Evolutionary conservation across 2,797 vertebrate species (phyloP).

Genomic region (Onychomys arenicola): DNA sequence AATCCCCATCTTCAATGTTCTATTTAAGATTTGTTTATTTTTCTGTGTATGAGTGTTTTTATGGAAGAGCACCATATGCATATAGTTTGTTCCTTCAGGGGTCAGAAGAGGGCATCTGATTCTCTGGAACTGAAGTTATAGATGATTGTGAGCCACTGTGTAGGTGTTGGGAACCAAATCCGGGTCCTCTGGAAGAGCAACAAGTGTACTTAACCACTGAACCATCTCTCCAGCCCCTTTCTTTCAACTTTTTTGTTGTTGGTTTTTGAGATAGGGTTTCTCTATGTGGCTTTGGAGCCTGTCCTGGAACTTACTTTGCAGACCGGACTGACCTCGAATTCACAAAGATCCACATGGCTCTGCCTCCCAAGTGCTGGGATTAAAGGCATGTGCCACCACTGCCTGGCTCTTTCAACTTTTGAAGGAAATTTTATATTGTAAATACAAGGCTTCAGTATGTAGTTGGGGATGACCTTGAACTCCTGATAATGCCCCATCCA

Average conservation of each 20-base stretch:
- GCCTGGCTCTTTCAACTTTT: too few species aligned
- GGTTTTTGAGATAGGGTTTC: too few species aligned
- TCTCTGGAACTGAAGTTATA: neutral
- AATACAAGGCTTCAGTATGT: neutral
- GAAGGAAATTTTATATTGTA: neutral
- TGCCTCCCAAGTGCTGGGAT: too few species aligned
- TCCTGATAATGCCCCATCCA: neutral
- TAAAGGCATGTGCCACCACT: too few species aligned
- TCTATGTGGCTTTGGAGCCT: too few species aligned
- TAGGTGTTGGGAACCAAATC: neutral
- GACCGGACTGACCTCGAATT: too few species aligned
- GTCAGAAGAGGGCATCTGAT: neutral
- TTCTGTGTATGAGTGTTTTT: neutral
- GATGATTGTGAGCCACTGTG: neutral
- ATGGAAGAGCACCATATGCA: neutral
- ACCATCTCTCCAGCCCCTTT: neutral
- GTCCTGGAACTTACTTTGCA: too few species aligned
- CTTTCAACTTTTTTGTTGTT: neutral
- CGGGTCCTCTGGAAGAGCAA: neutral
- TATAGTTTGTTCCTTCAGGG: neutral
- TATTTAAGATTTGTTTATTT: neutral
- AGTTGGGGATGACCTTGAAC: neutral
- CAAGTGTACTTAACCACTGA: neutral
- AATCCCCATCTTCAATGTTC: neutral
- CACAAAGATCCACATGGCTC: too few species aligned